Base-by-base conservation (phyloP, 2,888 invertebrate species). In the Ochlodes sylvanus region DNA sequence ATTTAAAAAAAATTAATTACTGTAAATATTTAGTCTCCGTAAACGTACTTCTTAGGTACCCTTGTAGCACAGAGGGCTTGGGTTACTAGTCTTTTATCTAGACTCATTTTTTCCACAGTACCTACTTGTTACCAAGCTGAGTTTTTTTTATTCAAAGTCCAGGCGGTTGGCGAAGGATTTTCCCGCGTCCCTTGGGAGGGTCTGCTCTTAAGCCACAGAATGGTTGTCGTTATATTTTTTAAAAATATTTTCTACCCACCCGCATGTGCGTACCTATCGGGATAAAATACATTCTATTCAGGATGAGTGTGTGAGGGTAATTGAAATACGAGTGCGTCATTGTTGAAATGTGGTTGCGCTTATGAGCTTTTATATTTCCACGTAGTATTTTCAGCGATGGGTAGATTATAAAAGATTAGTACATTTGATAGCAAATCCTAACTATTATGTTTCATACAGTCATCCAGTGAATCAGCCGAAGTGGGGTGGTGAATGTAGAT, bases 101-200 rank as follows among this genome's bases (percentile, higher is more conserved):
- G n/a, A 47, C 44, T 47, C n/a, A 17, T 52, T 52, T 52, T 52
- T 52, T 27, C 27, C 38, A 38, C 38, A 38, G 38, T 10, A 5
- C 50, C 9, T 9, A 7, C 6, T 52, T 5, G 7, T 12, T 21
- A 52, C 52, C 52, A 21, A 52, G 12, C 5, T 12, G 52, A 14
- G n/a, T 19, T 21, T 21, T 21, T 21, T 52, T 21, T 21, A 52
- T 52, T 21, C 52, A 19, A 52, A 52, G 52, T n/a, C n/a, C 44
- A 21, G 12, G 38, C 12, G 10, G 38, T 38, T 9, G 38, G 38
- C 38, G 38, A 38, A 10, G 38, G 38, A 21, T 21, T 52, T 52
- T 6, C 21, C 52, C 52, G 19, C 21, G 21, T 52, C 52, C 21
- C 52, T 5, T 19, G 52, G 52, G 21, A 52, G 21, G 4, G 38